These are phyloP conservation scores for Hoplias malabaricus DNA, from an alignment of 2,113 vertebrate species.

Conservation along the genomic window DNA sequence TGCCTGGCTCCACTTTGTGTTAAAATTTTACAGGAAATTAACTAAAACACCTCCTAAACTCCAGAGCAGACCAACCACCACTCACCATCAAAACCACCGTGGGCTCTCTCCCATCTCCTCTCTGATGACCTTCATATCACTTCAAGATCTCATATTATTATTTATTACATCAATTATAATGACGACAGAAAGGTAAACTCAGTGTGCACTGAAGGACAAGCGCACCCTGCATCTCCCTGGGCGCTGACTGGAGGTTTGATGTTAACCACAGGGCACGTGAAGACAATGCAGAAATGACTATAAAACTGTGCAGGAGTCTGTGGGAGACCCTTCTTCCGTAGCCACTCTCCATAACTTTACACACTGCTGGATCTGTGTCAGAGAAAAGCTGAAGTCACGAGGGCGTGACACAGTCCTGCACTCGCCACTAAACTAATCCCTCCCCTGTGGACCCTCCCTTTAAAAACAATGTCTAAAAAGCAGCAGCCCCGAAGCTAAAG, in stretches of 20 bases:
- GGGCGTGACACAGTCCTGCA: not conserved
- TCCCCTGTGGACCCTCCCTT: not conserved
- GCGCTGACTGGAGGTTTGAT: conserved; percentile 10
- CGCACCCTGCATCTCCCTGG: not conserved
- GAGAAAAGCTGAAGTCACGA: not conserved
- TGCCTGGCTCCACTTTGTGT: too few relatives aligned
- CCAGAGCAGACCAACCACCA: too few relatives aligned
- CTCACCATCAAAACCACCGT: too few relatives aligned
- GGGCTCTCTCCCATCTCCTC: too few relatives aligned
- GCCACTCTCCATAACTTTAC: not conserved
- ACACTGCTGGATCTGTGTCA: too few relatives aligned
- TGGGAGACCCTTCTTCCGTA: not conserved
- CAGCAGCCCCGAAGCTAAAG: not conserved
- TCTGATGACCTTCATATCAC: too few relatives aligned
- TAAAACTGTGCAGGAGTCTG: not conserved
- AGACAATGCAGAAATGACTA: conserved; percentile 12
- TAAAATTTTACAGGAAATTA: too few relatives aligned
- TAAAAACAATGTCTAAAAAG: not conserved
- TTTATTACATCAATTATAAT: too few relatives aligned
- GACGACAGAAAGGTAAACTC: too few relatives aligned
- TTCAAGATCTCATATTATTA: too few relatives aligned
- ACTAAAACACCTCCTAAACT: too few relatives aligned
- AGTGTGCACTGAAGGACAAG: not conserved
- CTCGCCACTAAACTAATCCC: not conserved
- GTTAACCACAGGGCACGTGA: conserved; percentile 27